Percentiles rank a stretch among this genome's conserved stretches.
These are phyloP conservation scores for Hemicentrotus pulcherrimus DNA, from an alignment of 35 echinoderm and acorn worm genomes.

Conservation along the genomic window DNA sequence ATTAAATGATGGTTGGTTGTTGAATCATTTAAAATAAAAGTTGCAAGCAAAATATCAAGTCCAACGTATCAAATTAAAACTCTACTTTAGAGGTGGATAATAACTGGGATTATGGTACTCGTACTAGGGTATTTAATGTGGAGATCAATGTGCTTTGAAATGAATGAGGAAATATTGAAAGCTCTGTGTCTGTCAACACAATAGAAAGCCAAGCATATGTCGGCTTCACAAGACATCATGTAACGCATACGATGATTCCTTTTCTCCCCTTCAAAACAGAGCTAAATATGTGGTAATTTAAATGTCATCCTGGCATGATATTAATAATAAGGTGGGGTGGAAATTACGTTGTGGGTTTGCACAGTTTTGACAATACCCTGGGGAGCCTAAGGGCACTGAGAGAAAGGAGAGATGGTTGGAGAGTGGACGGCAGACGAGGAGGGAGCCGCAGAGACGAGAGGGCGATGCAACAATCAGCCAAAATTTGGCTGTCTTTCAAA, in stretches of 20 bases:
- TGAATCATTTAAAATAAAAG: too few species aligned
- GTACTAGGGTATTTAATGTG: background rate
- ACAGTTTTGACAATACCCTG: background rate
- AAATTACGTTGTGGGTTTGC: slow-evolving; percentile 22
- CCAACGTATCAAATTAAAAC: background rate
- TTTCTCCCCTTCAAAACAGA: background rate
- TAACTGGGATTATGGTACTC: background rate
- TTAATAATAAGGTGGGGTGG: slow-evolving; percentile 29
- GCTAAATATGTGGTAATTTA: slow-evolving; percentile 27
- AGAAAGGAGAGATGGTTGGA: slow-evolving; percentile 8
- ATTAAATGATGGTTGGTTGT: too few species aligned
- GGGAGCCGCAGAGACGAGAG: background rate
- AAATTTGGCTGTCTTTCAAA: background rate
- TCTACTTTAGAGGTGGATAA: background rate
- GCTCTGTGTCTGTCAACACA: background rate
- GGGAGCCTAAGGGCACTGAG: background rate
- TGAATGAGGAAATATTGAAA: background rate
- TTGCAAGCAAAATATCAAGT: too few species aligned
- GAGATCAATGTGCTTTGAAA: background rate
- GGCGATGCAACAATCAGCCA: background rate
- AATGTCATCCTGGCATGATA: slow-evolving; percentile 35
- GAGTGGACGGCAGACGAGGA: background rate
- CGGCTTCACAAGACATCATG: background rate
- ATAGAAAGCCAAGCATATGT: background rate
- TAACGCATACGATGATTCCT: background rate